Evolutionary conservation across 1,140 invertebrate species (phyloP), one percentile per base, ranked within the genome.

Genomic region (Cydia fagiglandana): DNA sequence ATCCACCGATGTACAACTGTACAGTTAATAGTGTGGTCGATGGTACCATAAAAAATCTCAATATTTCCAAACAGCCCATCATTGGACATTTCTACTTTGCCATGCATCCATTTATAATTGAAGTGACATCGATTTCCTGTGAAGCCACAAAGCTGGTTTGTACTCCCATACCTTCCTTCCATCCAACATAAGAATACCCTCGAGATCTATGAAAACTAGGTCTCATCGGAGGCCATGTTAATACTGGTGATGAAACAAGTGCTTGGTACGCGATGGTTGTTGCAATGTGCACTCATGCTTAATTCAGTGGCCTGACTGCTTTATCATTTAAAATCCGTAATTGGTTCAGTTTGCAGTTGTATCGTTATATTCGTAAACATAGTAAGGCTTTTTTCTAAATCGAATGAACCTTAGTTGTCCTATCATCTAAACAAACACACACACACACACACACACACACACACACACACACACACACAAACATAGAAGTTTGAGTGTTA

Each of bases 271-370:
- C 17, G 2, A 61, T 61, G 6, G 17, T 61, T 1, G 2, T 61
- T 6, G 56, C 56, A 24, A 1, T 61, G 53, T 61, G 56, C 56
- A 61, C 56, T 61, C 53, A 61, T 61, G 56, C 56, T 61, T 61
- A 20, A 61, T 61, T 24, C 56, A 61, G 17, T 61, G 15, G 9
- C 12, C 0, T 1, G 10, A 61, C 56, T 61, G 56, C 17, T 61
- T 61, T 61, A 61, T 61, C 56, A 61, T 61, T 61, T 61, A 61
- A 61, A 61, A 61, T 61, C 56, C 56, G 56, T 61, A 61, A 61
- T 61, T 61, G 56, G 56, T 61, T 20, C 0, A 61, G 20, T 61
- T 61, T 61, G 15, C 50, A 5, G 50, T 7, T 15, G 17, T 61
- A 61, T 24, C 9, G 0, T 24, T 61, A 20, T 24, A 17, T 61